Evolutionary conservation across 2,797 vertebrate species (phyloP), one percentile per base, ranked within the genome.

Genomic region (Brachyrhaphis roseni): DNA sequence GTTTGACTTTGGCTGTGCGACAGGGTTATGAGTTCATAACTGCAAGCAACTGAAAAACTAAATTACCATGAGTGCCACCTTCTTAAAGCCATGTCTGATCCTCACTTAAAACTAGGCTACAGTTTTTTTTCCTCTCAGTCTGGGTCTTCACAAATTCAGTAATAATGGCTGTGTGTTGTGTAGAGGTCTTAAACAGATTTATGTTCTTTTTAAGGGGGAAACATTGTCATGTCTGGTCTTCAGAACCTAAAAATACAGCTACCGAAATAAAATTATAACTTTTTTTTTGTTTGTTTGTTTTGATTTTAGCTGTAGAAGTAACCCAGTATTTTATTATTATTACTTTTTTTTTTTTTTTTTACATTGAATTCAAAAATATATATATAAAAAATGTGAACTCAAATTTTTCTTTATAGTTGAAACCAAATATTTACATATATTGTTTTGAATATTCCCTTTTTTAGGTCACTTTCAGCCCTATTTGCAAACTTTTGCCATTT

Each of bases 141-240:
- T 86, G 78, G 72, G 86, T 86, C 75, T 77, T 89, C 88, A 75
- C 85, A 90, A 91, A 89, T 81, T 84, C 45, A 88, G 84, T 85
- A 88, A 89, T 87, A 88, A 53, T 79, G 87, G 80, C 83, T 87
- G 70, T 82, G 73, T 88, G 80, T 76, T 80, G 57, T 59, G 75
- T 71, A 70, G 46, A 41, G 26, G 51, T 45, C 72, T 71, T 76
- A 55, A 84, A 43, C 13, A 77, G 75, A 59, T 51, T 76, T 79
- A 73, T 78, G 34, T 80, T 77, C 86, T 76, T 28, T 46, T 72
- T 39, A 45, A 72, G 55, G 36, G 43, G 64, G 3, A 64, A 70
- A 64, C 51, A 47, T 41, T 79, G 31, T 31, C 75, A 66, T 43
- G 39, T 15, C n/a, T 26, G 39, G 62, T 51, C 55, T 28, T 72